phyloP scores from a whole-genome alignment of 2,888 invertebrate species.

The Apotomis turbidana region DNA sequence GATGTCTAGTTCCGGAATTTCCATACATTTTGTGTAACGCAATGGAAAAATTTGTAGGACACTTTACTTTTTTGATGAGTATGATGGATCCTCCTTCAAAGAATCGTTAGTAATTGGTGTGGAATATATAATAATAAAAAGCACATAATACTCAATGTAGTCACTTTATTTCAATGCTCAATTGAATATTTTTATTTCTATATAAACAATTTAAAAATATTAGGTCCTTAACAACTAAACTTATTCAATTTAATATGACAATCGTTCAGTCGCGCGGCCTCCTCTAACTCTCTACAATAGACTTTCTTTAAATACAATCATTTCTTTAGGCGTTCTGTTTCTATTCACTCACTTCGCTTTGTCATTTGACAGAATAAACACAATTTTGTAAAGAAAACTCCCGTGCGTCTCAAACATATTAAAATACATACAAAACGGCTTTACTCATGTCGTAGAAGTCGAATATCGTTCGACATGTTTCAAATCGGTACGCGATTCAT shows the following conservation, averaged over 20 bases:
- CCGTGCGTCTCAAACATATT: too few relatives aligned
- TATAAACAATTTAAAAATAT: conserved; percentile 80
- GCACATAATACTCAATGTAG: conserved; percentile 63
- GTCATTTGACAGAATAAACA: conserved; percentile 26
- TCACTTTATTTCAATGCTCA: conserved; percentile 80
- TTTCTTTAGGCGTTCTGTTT: conserved; percentile 41
- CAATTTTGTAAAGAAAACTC: background rate
- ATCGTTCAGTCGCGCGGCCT: conserved; percentile 61
- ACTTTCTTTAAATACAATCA: conserved; percentile 48
- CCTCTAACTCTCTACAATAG: conserved; percentile 43
- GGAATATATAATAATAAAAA: conserved; percentile 44
- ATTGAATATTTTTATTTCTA: conserved; percentile 80
- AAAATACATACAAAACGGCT: too few relatives aligned
- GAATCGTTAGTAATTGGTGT: too few relatives aligned
- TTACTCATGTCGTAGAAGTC: too few relatives aligned
- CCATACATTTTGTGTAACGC: too few relatives aligned
- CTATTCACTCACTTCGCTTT: conserved; percentile 30
- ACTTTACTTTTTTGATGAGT: too few relatives aligned
- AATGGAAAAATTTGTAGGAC: too few relatives aligned
- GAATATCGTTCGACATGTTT: too few relatives aligned
- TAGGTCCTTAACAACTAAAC: conserved; percentile 54
- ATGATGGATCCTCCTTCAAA: too few relatives aligned
- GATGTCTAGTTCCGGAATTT: too few relatives aligned
- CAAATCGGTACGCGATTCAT: too few relatives aligned
- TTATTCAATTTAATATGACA: conserved; percentile 59